phyloP scores from a whole-genome alignment of 1,140 invertebrate species.

The Trachelipus rathkii region DNA sequence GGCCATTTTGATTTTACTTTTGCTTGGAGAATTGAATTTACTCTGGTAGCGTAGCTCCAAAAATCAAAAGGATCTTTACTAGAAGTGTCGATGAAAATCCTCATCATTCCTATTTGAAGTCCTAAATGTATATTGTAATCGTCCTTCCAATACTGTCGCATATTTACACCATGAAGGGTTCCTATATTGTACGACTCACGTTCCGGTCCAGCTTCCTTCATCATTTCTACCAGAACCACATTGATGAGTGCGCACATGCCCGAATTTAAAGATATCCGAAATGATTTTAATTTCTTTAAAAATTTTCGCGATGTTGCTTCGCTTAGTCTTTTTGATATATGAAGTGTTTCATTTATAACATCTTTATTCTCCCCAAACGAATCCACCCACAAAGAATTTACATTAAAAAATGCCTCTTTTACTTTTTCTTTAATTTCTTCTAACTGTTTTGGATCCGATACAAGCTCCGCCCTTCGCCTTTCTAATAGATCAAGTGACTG shows the following conservation, averaged over 20 bases:
- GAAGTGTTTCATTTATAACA: not conserved
- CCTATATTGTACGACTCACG: not conserved
- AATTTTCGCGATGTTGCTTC: not conserved
- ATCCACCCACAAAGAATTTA: not conserved
- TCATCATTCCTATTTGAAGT: not conserved
- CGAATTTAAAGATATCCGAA: not conserved
- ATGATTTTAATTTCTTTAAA: not conserved
- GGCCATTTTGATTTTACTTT: constrained; percentile 1
- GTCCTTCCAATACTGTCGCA: not conserved
- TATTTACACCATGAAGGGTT: not conserved
- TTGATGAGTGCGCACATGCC: not conserved
- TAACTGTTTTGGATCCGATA: not conserved
- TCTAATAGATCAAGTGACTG: not conserved
- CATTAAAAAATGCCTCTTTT: not conserved
- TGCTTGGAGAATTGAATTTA: not conserved
- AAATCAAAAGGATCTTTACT: not conserved
- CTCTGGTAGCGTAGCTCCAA: not conserved
- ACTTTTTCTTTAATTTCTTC: not conserved
- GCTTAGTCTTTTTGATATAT: not conserved
- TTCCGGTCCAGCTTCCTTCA: not conserved
- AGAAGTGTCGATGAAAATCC: not conserved
- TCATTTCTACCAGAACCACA: not conserved
- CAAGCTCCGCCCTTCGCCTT: not conserved
- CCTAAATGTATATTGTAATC: not conserved
- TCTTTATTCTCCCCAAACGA: not conserved